Percentiles rank a stretch among this genome's conserved stretches.
Evolutionary conservation across 2,797 vertebrate genomes (phyloP).

Genomic region (Zalophus californianus): DNA sequence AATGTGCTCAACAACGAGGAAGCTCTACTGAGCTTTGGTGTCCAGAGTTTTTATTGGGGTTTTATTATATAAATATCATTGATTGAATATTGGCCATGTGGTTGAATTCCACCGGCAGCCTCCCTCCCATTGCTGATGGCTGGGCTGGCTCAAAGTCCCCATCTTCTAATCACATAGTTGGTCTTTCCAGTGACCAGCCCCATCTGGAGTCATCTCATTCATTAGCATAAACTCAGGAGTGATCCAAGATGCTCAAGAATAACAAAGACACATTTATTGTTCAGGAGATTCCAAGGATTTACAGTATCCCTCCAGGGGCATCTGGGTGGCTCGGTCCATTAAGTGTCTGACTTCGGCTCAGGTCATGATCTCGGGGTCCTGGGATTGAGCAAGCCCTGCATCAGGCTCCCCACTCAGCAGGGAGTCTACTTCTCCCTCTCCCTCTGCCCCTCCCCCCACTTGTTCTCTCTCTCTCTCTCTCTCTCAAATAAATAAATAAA

Average conservation of each 20-base stretch:
- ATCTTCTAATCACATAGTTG: background rate
- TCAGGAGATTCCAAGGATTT: background rate
- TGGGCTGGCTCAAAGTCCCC: background rate
- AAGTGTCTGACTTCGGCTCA: background rate
- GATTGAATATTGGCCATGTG: background rate
- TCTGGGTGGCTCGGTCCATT: background rate
- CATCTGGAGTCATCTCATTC: background rate
- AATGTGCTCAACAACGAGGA: background rate
- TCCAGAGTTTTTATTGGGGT: background rate
- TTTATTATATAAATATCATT: background rate
- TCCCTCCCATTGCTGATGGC: background rate
- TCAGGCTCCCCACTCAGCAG: too few species aligned
- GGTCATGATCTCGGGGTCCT: background rate
- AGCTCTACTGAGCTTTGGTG: background rate
- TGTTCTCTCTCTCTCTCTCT: background rate
- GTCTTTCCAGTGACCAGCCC: background rate
- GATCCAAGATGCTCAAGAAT: background rate
- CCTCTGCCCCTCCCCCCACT: background rate
- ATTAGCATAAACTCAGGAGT: background rate
- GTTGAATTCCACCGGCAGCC: background rate
- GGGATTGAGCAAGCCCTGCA: background rate
- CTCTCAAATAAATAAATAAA: too few species aligned
- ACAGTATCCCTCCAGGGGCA: background rate
- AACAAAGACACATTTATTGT: background rate
- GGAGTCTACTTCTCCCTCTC: too few species aligned